Evolutionary conservation across 1,140 invertebrate genomes (phyloP), one percentile per base, ranked within the genome.

Genomic region (Trinorchestia longiramus): DNA sequence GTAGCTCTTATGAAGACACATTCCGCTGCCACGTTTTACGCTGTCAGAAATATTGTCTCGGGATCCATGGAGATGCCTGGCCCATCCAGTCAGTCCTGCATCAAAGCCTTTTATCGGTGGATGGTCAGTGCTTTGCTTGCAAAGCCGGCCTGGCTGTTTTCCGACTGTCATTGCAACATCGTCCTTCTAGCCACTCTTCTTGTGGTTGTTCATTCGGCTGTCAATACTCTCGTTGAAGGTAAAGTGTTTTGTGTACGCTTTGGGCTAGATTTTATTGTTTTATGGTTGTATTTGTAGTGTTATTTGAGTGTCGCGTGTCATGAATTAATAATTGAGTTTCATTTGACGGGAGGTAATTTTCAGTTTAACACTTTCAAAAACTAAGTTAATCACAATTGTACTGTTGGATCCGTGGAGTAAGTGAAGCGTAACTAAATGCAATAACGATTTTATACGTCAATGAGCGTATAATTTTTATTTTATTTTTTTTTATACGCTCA

Each of bases 161-260:
- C 92, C 40, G 92, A 94, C 44, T 94, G 92, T 45, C 92, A 43
- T 44, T 94, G 92, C 44, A 94, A 94, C 92, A 94, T 47, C 43
- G 92, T 94, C 0, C 92, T 94, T 94, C 92, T 94, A n/a, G 92
- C 92, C 36, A 94, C 92, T 15, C 92, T 94, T 45, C 44, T 94
- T 6, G 43, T 44, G 8, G 40, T 94, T 43, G 43, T 94, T n/a
- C 92, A 94, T 43, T 94, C 92, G 92, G 43, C 45, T 6, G 92
- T 94, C 40, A 45, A 47, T 43, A 45, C 43, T 43, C 92, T 94
- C 43, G 92, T 94, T 42, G 41, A 94, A 94, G 92, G 92, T 94
- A 40, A 90, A 19, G 47, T 53, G 11, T 77, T 77, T 11, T 77
- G 15, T 77, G 62, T 15, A 36, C 62, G 11, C 36, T 77, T 11